Conservation (phyloP, 2,113 vertebrate species). For the Antechinus stuartii region DNA sequence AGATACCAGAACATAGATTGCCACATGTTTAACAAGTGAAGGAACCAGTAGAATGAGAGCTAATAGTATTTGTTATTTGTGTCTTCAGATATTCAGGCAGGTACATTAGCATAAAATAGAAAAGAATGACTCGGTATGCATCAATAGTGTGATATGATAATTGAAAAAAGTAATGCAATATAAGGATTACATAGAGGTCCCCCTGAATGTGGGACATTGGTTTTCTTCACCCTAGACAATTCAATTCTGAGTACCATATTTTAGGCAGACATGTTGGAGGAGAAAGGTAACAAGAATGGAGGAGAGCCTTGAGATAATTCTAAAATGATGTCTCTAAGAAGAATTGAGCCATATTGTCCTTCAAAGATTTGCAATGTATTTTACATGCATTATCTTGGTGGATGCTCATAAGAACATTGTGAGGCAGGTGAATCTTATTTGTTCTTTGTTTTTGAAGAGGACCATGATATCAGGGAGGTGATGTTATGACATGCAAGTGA, state of each 20-base stretch:
- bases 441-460: too few species aligned
- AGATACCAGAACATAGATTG: background rate
- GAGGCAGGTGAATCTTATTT: background rate
- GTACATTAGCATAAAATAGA: background rate
- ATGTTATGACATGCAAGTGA: too few species aligned
- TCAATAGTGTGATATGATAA: background rate
- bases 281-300: background rate
- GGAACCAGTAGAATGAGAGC: background rate
- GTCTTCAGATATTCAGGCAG: background rate
- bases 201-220: background rate
- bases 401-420: background rate
- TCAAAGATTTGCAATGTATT: background rate
- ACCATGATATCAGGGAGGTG: too few species aligned
- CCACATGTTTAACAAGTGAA: background rate
- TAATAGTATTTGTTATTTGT: background rate
- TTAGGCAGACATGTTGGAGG: background rate
- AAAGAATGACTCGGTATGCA: background rate
- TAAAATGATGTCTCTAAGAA: background rate
- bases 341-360: background rate
- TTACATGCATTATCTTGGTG: background rate
- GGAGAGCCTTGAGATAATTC: background rate
- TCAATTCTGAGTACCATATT: background rate
- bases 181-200: background rate
- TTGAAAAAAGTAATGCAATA: background rate
- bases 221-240: background rate